Evolutionary conservation across 1,140 invertebrate species (phyloP), one percentile per base, ranked within the genome.

Genomic region (Lineus longissimus): DNA sequence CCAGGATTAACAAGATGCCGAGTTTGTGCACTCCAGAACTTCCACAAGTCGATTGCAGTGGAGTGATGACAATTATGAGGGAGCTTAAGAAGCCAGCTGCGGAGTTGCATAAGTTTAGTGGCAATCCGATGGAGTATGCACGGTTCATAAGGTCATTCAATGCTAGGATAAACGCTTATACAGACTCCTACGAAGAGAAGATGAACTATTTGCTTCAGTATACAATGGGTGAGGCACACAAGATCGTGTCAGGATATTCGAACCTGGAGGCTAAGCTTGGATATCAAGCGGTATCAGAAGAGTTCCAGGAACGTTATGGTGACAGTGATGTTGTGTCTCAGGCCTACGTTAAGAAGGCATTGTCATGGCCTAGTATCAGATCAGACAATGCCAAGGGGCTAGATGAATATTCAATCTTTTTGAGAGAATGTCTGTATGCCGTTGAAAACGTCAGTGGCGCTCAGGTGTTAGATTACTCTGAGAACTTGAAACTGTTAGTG

Each of bases 101-200:
- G n/a, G 62, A 68, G 29, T 51, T 68, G 15, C 17, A 64, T 13
- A 54, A 31, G 23, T 68, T 68, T 55, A 29, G 60, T 23, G 62
- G 66, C 2, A 55, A 59, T 55, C 59, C 62, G 17, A 59, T 68
- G 54, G 55, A 62, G 6, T 68, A 64, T 25, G 59, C 61, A 15
- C 29, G 55, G 47, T 68, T 64, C 31, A 19, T 64, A 0, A 51
- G 65, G 22, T 62, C 60, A 45, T 68, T 64, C 41, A 36, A 68
- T 22, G 45, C 66, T 11, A 59, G 22, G 30, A 57, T 68, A 19
- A 29, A 13, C 31, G 6, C 31, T 11, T 59, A 65, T 30, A 68
- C 63, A 7, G 60, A 55, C 19, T 62, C 63, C 19, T 62, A 59
- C 17, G 45, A 62, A 7, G 62, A 68, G 59, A 23, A 51, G 22